Conservation (phyloP, 1,140 invertebrate genomes). For the Alviniconcha marisindica region DNA sequence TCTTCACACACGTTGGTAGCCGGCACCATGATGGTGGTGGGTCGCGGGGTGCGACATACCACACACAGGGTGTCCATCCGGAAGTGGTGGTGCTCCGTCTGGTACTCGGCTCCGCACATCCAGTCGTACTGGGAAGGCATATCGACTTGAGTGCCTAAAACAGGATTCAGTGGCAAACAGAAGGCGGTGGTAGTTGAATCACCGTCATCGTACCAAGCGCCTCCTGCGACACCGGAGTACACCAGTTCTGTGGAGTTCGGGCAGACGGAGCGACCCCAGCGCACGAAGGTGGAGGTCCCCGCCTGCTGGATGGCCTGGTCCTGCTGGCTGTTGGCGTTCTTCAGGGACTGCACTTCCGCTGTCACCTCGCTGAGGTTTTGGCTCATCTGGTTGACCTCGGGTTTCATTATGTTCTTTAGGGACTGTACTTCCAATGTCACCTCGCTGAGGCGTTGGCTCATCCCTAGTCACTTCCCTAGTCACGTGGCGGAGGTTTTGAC, state of each 20-base stretch:
- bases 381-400: not conserved
- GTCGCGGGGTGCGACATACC: not conserved
- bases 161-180: not conserved
- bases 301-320: not conserved
- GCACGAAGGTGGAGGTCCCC: not conserved
- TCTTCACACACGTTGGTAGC: not conserved
- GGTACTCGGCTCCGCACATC: constrained; percentile 23
- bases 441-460: too few species aligned
- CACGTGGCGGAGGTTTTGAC: too few species aligned
- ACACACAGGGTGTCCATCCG: constrained; percentile 23
- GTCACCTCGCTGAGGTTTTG: not conserved
- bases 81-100: not conserved
- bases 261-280: constrained; percentile 27
- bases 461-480: too few species aligned
- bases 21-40: constrained; percentile 23
- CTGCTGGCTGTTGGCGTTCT: not conserved
- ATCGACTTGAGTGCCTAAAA: not conserved
- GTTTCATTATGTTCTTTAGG: too few species aligned
- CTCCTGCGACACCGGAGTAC: not conserved
- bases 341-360: not conserved
- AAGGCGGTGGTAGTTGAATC: not conserved
- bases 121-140: not conserved
- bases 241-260: not conserved
- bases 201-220: not conserved
- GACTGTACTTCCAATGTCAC: too few species aligned